Base-by-base conservation (phyloP, 2,888 invertebrate genomes). In the Didymodactylos carnosus region DNA sequence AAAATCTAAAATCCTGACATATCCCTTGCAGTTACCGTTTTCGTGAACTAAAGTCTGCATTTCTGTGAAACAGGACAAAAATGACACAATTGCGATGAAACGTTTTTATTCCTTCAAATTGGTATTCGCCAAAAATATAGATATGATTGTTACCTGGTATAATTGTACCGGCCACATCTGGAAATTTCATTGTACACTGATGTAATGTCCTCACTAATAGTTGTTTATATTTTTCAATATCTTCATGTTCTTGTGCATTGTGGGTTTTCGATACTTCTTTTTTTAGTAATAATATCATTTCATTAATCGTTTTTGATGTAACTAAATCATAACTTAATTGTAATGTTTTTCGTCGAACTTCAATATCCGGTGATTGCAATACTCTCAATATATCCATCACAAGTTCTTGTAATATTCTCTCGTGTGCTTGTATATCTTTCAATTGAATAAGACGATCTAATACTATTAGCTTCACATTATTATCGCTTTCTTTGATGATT, bases 301-400 rank as follows among this genome's bases (percentile, higher is more conserved):
- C 77, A 72, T 72, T 23, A 72, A 95, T 92, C 81, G 93, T 94
- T 19, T 94, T 87, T 0, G 91, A 88, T 6, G 91, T 90, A 25
- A 93, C 91, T 79, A 97, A 86, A 80, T 94, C 94, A 86, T 95
- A 87, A 0, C 92, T 91, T 39, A 94, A 84, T 76, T 88, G 88
- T 69, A 87, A 80, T 0, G 93, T 92, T 83, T 93, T 94, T 76
- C 88, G 88, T 71, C 93, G 86, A 0, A 97, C 97, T 86, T 97
- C 97, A 78, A 94, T 87, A 82, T 98, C 97, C 5, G 94, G 92
- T 53, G 91, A 89, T 76, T 90, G 88, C 75, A 98, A 85, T 69
- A 98, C 95, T 25, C 97, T 86, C 77, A 99, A 86, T 80, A 98
- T 91, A 84, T 99, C 98, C 97, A 98, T 98, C 69, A 97, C 92